A percentile compares a stretch with the other conserved stretches of the same genome.
Evolutionary conservation across 2,113 vertebrate genomes (phyloP).

Genomic region (Indicator maculatus): DNA sequence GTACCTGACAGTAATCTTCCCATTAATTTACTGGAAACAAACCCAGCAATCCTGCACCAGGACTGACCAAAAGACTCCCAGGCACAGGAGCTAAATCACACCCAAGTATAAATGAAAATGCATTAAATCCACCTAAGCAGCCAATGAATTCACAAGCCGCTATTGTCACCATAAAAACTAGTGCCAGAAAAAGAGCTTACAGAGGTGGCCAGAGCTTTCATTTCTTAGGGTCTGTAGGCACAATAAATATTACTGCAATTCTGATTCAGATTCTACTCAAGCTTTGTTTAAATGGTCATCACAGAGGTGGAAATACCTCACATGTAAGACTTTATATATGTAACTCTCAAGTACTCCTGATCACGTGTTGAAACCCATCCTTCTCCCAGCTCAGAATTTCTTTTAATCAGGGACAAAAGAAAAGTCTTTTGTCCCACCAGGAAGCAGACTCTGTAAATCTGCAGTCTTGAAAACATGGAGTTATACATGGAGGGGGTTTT

Average conservation of each 20-base stretch:
- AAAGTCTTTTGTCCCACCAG: background rate
- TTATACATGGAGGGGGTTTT: too few species aligned
- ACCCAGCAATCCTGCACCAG: background rate
- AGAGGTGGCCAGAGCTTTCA: background rate
- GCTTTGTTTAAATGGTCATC: background rate
- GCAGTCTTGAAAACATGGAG: background rate
- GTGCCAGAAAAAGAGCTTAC: background rate
- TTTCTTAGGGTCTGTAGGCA: background rate
- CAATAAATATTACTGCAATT: background rate
- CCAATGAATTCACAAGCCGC: constrained; percentile 6
- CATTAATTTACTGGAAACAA: constrained; percentile 39
- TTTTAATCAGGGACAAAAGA: background rate
- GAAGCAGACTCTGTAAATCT: background rate
- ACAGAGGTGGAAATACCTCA: background rate
- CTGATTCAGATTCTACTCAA: background rate
- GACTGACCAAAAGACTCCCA: constrained; percentile 24
- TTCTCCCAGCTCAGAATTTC: background rate
- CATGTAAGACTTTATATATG: background rate
- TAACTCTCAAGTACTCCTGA: background rate
- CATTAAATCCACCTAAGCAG: background rate
- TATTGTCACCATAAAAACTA: background rate
- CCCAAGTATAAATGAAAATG: constrained; percentile 5
- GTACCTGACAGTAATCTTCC: background rate
- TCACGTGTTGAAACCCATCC: background rate
- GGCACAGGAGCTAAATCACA: constrained; percentile 9